Conservation (phyloP, 23 tunicate species). For the Halocynthia aurantium region DNA sequence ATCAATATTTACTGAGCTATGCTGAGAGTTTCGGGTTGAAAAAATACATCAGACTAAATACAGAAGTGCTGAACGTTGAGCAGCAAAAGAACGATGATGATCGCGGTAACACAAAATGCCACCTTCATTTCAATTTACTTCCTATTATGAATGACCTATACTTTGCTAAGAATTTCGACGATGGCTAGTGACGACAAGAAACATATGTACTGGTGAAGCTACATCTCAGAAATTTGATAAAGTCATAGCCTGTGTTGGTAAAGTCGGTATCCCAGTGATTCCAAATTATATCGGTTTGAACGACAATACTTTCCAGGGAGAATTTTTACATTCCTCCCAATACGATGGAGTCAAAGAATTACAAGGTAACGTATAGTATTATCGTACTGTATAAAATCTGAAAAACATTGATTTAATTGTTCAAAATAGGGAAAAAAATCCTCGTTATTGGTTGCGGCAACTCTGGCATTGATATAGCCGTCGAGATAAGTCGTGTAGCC, state of each 20-base stretch:
- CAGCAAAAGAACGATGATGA: slow-evolving; percentile 17
- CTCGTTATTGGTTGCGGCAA: too few species aligned
- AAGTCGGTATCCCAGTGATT: neutral
- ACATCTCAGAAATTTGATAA: slow-evolving; percentile 11
- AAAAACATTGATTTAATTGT: too few species aligned
- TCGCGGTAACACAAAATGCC: slow-evolving; percentile 25
- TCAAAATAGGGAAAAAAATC: neutral
- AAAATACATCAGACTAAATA: slow-evolving; percentile 17
- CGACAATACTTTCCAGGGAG: slow-evolving; percentile 24
- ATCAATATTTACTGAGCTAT: slow-evolving; percentile 31
- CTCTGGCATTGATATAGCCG: too few species aligned
- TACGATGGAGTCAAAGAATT: slow-evolving; percentile 16
- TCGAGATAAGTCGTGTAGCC: too few species aligned
- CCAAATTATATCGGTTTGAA: slow-evolving; percentile 28
- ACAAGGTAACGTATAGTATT: slow-evolving; percentile 25
- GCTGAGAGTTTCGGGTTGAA: slow-evolving; percentile 32
- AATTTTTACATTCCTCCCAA: slow-evolving; percentile 18
- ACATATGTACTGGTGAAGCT: neutral
- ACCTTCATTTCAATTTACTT: neutral
- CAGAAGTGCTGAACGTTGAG: slow-evolving; percentile 14
- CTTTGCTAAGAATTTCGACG: slow-evolving; percentile 1
- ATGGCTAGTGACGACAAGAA: slow-evolving; percentile 18
- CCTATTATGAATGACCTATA: neutral
- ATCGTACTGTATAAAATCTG: too few species aligned
- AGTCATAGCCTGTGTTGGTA: slow-evolving; percentile 22